phyloP scores from a whole-genome alignment of 92 coral and sea anemone species.

The Heteractis magnifica region DNA sequence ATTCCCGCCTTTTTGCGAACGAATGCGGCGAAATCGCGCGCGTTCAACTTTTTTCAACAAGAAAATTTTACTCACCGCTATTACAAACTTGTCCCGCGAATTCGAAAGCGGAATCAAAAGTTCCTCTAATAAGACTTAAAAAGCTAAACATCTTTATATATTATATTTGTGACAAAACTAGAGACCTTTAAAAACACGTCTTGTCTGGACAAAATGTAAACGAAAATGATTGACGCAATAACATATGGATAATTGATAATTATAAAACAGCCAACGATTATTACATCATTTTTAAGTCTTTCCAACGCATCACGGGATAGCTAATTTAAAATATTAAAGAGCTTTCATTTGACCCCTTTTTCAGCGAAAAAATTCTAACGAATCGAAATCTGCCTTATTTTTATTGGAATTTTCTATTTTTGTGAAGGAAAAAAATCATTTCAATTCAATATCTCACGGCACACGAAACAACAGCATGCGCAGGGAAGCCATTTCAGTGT shows the following conservation, averaged over 20 bases:
- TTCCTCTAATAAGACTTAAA: neutral
- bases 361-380: too few species aligned
- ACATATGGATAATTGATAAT: neutral
- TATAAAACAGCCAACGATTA: neutral
- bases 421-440: too few species aligned
- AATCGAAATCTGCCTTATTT: too few species aligned
- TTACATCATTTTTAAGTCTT: neutral
- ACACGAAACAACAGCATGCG: too few species aligned
- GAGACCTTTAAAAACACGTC: neutral
- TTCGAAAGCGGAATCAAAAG: neutral
- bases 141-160: slow-evolving; percentile 9
- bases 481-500: too few species aligned
- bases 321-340: too few species aligned
- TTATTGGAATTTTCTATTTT: too few species aligned
- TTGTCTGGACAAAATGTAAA: slow-evolving; percentile 2
- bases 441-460: too few species aligned
- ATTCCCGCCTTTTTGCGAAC: neutral
- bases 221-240: neutral
- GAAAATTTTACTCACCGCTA: neutral
- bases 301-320: neutral
- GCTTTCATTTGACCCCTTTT: too few species aligned
- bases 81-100: neutral
- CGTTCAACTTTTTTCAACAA: neutral
- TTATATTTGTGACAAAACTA: neutral
- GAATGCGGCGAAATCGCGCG: neutral